These are phyloP conservation scores for Periplaneta americana DNA, from an alignment of 1,140 invertebrate species.

Conservation along the genomic window DNA sequence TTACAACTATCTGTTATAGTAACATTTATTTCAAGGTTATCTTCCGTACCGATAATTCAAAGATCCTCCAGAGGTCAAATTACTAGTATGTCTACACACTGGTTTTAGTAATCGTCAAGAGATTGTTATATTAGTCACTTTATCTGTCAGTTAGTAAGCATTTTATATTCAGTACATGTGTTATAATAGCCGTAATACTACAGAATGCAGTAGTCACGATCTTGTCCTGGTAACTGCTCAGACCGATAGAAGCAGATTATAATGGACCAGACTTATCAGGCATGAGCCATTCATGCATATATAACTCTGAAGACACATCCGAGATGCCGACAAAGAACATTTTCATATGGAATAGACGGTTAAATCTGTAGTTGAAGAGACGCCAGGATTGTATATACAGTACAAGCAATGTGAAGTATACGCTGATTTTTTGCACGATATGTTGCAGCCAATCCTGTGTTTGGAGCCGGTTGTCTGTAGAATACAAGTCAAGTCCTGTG, in stretches of 20 bases:
- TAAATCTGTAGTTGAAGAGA: background rate
- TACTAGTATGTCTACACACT: no score
- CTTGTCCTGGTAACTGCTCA: no score
- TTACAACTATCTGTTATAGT: no score
- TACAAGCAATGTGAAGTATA: background rate
- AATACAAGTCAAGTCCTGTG: background rate
- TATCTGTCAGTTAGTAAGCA: no score
- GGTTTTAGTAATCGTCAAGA: no score
- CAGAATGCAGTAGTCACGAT: no score
- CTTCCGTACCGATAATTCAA: no score
- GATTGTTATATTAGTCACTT: no score
- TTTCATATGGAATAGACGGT: background rate
- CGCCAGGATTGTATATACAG: background rate
- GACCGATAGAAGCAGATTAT: background rate
- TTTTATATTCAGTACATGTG: no score
- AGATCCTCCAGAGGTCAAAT: no score
- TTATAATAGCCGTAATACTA: no score
- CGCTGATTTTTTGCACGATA: background rate
- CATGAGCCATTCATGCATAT: background rate
- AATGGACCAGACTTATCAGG: background rate
- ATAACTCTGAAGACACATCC: background rate
- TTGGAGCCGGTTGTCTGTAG: background rate
- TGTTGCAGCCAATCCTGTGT: background rate
- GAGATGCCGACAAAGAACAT: background rate
- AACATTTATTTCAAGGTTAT: no score